Evolutionary conservation across 2,888 invertebrate species (phyloP), one percentile per base, ranked within the genome.

Genomic region (Eueremaeus valkanovi): DNA sequence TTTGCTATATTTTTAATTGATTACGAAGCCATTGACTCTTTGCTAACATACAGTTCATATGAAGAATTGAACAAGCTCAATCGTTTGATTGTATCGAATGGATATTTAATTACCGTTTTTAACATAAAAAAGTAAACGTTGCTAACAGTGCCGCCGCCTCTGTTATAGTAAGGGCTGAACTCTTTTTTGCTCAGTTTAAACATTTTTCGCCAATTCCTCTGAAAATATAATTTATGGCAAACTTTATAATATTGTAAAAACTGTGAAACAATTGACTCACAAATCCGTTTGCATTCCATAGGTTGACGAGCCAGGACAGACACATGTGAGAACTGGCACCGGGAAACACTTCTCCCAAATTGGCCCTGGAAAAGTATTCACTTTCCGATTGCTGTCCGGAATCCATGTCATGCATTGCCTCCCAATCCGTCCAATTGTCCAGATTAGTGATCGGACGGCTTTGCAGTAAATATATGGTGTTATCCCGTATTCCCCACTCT

Each of bases 321-420:
- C 51, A 51, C 8, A 51, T 8, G 21, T 51, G n/a, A n/a, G n/a
- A n/a, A n/a, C n/a, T n/a, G n/a, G n/a, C n/a, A n/a, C n/a, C n/a
- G n/a, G n/a, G n/a, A 6, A 11, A n/a, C n/a, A 45, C 45, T 16
- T 79, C 78, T 63, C 79, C 78, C 24, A 49, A 49, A 74, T 79
- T 78, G 27, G 79, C 78, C 68, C 75, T 75, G 9, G 78, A 76
- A 72, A 73, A 75, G 66, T 29, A 78, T 42, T 78, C 78, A 24
- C 58, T 11, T 58, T 73, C 75, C 9, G 76, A 70, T 21, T 49
- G 73, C n/a, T 73, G 45, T 9, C 77, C 76, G 33, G 76, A 74
- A 82, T 93, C 92, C 80, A 90, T 85, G 83, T 94, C 93, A 81
- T 92, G 92, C 5, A 88, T 84, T 36, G 93, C 82, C 80, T 93